Base-by-base conservation (phyloP, 2,113 vertebrate species). In the Ptilonorhynchus violaceus region DNA sequence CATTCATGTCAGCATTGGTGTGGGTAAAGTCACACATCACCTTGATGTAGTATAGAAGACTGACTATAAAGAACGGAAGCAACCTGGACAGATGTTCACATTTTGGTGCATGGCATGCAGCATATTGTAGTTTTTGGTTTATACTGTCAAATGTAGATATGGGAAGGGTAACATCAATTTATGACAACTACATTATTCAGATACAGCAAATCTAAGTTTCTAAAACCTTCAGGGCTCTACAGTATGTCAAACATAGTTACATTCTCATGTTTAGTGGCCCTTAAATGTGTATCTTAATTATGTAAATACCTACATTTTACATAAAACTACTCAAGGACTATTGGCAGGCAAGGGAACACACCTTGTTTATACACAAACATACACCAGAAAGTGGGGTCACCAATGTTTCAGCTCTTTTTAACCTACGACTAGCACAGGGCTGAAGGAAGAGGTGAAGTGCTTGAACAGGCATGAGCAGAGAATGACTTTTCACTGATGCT, bases 201-300 rank as follows among this genome's bases (percentile, higher is more conserved):
- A 89, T 92, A 93, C 28, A 91, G 83, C 58, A 95, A 92, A 93
- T 92, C 80, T 96, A 93, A 96, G 84, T 96, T 97, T 93, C 68
- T 64, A 79, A 97, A 91, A 75, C 94, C 95, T 95, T 95, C 64
- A 52, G 93, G 95, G 94, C 77, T 78, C 83, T 84, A 92, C 56
- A 67, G 75, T 63, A 91, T 68, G 94, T 95, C 96, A 97, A 96
- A 94, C 28, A 76, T 4, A 63, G 86, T 94, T 95, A 94, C 22
- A 53, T 53, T 91, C 74, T 89, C 2, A 0, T 92, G 88, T 47
- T 93, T 86, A 96, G 79, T 96, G 91, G 89, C 62, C 92, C 95
- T 89, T 91, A 91, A 95, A 93, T 63, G 10, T 70, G 25, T 88
- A 92, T 88, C 80, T 75, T 94, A 95, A 96, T 97, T 96, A 96